Evolutionary conservation across 1,140 invertebrate species (phyloP).

Genomic region (Leptinotarsa texana): DNA sequence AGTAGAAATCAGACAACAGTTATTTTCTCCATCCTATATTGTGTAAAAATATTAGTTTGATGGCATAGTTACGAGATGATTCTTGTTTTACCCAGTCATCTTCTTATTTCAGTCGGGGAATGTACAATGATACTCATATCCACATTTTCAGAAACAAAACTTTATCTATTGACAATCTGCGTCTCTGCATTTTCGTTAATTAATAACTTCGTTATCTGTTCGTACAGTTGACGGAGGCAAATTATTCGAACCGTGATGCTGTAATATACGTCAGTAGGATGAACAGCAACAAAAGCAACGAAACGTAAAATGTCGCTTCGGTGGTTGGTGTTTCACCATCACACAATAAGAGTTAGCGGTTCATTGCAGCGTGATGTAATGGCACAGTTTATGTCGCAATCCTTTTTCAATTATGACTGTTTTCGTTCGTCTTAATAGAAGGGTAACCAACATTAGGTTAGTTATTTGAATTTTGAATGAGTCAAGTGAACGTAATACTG

Average conservation of each 20-base stretch:
- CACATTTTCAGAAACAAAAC: too few species aligned
- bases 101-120: too few species aligned
- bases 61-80: too few species aligned
- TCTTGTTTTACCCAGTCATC: too few species aligned
- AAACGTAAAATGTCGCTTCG: not conserved
- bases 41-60: too few species aligned
- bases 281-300: not conserved
- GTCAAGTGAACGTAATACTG: too few species aligned
- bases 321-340: not conserved
- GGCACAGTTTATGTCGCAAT: not conserved
- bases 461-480: too few species aligned
- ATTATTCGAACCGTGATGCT: not conserved
- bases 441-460: too few species aligned
- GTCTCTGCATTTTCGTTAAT: not conserved
- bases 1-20: too few species aligned
- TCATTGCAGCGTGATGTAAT: not conserved
- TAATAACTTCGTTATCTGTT: constrained; percentile 8
- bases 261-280: not conserved
- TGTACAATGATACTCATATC: too few species aligned
- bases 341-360: not conserved
- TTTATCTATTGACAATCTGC: not conserved
- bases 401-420: not conserved
- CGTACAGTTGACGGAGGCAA: constrained; percentile 7
- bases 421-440: too few species aligned
- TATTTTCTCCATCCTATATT: too few species aligned